A percentile compares a stretch with the other conserved stretches of the same genome.
phyloP scores from a whole-genome alignment of 2,113 vertebrate genomes.

The Apeltes quadracus region DNA sequence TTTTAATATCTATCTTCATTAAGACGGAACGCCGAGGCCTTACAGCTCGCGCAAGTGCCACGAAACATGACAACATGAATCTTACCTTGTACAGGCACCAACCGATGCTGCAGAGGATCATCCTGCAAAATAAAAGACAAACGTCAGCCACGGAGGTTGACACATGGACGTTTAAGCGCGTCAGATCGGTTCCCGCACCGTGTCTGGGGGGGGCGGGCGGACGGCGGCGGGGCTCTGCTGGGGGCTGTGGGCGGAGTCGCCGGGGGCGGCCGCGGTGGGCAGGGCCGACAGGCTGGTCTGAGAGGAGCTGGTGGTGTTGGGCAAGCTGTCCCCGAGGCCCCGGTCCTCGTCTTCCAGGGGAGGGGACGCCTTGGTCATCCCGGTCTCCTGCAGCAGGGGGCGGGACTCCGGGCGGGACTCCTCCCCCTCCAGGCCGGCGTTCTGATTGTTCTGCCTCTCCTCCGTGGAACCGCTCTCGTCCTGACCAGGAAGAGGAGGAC shows the following conservation, averaged over 20 bases:
- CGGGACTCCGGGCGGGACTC: conserved; percentile 73
- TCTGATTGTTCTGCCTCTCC: conserved; percentile 77
- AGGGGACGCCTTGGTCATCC: conserved; percentile 70
- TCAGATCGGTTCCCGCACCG: conserved; percentile 41
- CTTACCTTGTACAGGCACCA: conserved; percentile 78
- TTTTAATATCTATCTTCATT: too few relatives aligned
- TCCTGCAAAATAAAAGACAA: conserved; percentile 57
- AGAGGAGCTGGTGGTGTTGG: conserved; percentile 84
- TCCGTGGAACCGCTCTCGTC: conserved; percentile 67
- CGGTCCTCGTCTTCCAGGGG: conserved; percentile 82
- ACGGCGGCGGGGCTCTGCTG: conserved; percentile 67
- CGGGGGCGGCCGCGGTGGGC: conserved; percentile 60
- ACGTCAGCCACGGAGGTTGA: neutral
- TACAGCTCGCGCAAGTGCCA: too few relatives aligned
- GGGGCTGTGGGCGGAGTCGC: conserved; percentile 69
- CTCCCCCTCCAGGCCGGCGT: conserved; percentile 75
- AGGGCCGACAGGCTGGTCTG: conserved; percentile 81
- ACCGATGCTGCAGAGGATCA: conserved; percentile 70
- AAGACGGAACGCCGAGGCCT: conserved; percentile 18
- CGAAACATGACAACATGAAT: too few relatives aligned
- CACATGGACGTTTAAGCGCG: neutral
- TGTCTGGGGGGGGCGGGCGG: conserved; percentile 46
- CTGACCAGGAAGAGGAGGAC: conserved; percentile 33
- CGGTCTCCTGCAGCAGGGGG: conserved; percentile 80
- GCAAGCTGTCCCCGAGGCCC: conserved; percentile 82